Percentiles rank a stretch among this genome's conserved stretches.
phyloP scores from a whole-genome alignment of 2,113 vertebrate genomes.

The Athene noctua region DNA sequence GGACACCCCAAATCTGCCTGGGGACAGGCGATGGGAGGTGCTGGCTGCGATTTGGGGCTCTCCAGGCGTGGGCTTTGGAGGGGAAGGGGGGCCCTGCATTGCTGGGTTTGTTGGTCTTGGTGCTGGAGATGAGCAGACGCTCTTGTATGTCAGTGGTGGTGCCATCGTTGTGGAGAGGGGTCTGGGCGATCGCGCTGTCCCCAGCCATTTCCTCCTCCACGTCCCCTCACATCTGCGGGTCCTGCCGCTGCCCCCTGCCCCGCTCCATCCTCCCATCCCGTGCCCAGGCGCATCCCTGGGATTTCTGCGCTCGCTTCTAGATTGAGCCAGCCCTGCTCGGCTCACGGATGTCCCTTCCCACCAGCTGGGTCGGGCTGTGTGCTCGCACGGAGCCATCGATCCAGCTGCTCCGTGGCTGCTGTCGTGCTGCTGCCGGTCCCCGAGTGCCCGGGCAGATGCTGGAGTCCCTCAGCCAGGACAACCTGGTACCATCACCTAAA shows the following conservation, averaged over 20 bases:
- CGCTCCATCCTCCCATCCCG: background rate
- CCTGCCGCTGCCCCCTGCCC: background rate
- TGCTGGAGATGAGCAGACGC: background rate
- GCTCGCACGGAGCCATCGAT: background rate
- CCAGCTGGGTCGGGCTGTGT: background rate
- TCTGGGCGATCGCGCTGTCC: rapidly evolving
- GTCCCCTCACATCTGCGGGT: background rate
- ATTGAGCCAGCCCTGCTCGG: background rate
- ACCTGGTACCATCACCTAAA: background rate
- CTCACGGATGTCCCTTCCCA: background rate
- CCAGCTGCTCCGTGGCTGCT: background rate
- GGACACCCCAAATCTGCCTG: background rate
- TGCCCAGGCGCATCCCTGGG: background rate
- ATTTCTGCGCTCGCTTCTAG: rapidly evolving
- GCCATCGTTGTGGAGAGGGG: rapidly evolving
- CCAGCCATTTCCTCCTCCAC: background rate
- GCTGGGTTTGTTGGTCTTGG: background rate
- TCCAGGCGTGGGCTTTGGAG: background rate
- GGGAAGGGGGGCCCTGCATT: rapidly evolving
- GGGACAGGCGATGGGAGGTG: background rate
- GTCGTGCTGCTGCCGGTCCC: background rate
- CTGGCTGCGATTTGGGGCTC: background rate
- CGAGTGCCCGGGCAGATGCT: background rate
- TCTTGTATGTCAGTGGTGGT: rapidly evolving
- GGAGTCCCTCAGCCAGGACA: background rate